Conservation (phyloP, 2,888 invertebrate genomes). For the Ptilodon capucinus region DNA sequence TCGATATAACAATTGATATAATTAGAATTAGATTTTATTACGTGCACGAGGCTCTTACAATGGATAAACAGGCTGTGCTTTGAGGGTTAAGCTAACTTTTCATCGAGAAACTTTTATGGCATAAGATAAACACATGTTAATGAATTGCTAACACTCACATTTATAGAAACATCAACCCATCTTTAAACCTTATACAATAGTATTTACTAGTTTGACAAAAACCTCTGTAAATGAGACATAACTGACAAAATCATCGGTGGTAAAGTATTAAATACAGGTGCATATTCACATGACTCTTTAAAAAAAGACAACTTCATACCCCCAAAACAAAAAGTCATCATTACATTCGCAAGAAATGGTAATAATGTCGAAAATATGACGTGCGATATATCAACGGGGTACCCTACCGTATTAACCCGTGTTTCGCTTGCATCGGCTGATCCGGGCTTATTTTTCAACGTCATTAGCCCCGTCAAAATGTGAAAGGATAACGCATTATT, state of each 20-base stretch:
- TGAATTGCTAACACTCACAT: no score
- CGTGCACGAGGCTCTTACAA: no score
- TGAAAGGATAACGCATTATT: slow-evolving; percentile 54
- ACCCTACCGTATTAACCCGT: slow-evolving; percentile 42
- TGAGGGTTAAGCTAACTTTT: no score
- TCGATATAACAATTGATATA: no score
- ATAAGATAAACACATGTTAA: no score
- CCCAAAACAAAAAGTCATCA: slow-evolving; percentile 43
- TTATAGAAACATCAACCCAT: no score
- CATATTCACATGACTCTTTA: background rate
- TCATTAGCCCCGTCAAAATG: slow-evolving; percentile 50
- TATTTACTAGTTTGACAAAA: no score
- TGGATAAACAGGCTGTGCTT: no score
- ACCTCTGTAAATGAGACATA: no score
- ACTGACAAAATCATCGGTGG: background rate
- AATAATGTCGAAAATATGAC: slow-evolving; percentile 50
- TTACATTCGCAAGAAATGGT: slow-evolving; percentile 35
- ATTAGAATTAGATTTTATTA: no score
- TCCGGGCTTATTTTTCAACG: slow-evolving; percentile 53
- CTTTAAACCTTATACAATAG: no score
- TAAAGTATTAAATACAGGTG: background rate
- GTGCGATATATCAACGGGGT: slow-evolving; percentile 44
- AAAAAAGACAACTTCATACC: slow-evolving; percentile 3
- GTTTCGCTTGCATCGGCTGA: slow-evolving; percentile 48
- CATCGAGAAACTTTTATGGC: no score